A percentile compares a stretch with the other conserved stretches of the same genome.
Evolutionary conservation across 2,113 vertebrate species (phyloP).

Genomic region (Ahaetulla prasina): DNA sequence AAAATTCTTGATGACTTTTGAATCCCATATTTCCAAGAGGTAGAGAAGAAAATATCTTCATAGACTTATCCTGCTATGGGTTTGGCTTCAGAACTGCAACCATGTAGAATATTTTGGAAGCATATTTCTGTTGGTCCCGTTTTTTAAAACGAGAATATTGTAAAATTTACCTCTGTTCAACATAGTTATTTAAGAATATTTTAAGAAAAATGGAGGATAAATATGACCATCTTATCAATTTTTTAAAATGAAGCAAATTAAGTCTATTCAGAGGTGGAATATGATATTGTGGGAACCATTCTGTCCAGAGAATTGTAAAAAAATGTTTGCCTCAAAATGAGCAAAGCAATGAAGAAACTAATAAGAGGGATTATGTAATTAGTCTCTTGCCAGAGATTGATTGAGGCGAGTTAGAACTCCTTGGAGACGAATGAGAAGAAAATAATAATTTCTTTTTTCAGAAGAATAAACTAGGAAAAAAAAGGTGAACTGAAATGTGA

Average conservation of each 20-base stretch:
- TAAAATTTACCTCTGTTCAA: not conserved
- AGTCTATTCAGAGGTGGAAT: not conserved
- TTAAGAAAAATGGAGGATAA: not conserved
- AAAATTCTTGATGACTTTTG: not conserved
- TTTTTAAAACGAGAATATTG: not conserved
- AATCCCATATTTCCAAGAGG: not conserved
- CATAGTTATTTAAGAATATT: not conserved
- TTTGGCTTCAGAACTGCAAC: not conserved
- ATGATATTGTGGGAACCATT: not conserved
- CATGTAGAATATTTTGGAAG: not conserved
- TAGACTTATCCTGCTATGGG: not conserved
- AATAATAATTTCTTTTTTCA: not conserved
- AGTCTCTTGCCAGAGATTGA: constrained; percentile 10
- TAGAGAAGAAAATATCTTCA: not conserved
- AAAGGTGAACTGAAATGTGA: not conserved
- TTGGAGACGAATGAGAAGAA: constrained; percentile 18
- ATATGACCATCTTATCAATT: not conserved
- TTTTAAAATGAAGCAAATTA: not conserved
- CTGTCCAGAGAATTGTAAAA: constrained; percentile 12
- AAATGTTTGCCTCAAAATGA: constrained; percentile 22
- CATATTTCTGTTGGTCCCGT: not conserved
- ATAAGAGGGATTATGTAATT: constrained; percentile 38
- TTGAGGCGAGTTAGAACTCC: not conserved
- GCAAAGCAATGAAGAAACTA: constrained; percentile 22
- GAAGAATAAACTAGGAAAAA: not conserved